These are phyloP conservation scores for Solenodon paradoxus DNA, from an alignment of 2,113 vertebrate genomes.

Conservation along the genomic window DNA sequence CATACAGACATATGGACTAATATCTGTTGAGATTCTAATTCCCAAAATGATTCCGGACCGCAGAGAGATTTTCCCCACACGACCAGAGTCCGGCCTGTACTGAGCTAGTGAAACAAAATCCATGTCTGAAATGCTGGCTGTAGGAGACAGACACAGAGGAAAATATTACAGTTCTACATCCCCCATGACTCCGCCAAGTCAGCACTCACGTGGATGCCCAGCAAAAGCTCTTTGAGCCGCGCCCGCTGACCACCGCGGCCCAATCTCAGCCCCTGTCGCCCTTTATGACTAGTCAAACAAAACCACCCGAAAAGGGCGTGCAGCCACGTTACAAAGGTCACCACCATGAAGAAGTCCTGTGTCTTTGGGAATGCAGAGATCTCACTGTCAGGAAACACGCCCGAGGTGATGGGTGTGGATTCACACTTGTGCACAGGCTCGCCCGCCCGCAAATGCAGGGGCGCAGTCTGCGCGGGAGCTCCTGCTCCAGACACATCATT, in stretches of 20 bases:
- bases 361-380: not conserved
- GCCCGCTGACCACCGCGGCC: not conserved
- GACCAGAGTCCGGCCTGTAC: not conserved
- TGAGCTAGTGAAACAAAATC: not conserved
- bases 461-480: not conserved
- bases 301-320: not conserved
- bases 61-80: not conserved
- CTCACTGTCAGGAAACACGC: not conserved
- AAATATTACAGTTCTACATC: constrained; percentile 28
- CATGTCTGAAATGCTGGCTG: not conserved
- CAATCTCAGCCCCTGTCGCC: not conserved
- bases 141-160: not conserved
- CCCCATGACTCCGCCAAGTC: not conserved
- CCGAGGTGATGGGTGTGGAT: not conserved
- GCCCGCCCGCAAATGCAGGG: not conserved
- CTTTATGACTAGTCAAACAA: not conserved
- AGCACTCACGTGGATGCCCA: not conserved
- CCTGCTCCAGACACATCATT: constrained; percentile 19
- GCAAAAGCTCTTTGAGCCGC: not conserved
- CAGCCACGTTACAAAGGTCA: not conserved
- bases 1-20: not conserved
- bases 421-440: not conserved
- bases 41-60: not conserved
- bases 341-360: not conserved
- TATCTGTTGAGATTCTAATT: constrained; percentile 14